Evolutionary conservation across 2,888 invertebrate species (phyloP).

Genomic region (Diarsia dahlii): DNA sequence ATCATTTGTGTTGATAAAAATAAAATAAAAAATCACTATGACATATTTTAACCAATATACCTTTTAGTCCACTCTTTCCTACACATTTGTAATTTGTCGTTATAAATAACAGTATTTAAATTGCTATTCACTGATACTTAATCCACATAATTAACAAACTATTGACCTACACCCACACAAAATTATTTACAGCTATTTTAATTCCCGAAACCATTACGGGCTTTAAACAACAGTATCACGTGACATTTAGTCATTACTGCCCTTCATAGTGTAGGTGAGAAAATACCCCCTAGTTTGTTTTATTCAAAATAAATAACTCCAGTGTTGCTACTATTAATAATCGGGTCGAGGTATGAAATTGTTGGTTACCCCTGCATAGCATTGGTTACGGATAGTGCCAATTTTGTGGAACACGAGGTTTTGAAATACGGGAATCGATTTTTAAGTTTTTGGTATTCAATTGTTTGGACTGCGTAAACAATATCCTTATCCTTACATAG

Average conservation of each 20-base stretch:
- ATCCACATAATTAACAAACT: constrained; percentile 22
- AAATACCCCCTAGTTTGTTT: constrained; percentile 62
- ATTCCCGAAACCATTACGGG: constrained; percentile 44
- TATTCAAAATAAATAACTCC: constrained; percentile 62
- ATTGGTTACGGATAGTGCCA: constrained; percentile 38
- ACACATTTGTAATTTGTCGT: background rate
- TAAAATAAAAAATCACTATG: background rate
- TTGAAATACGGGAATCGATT: constrained; percentile 1
- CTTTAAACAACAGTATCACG: constrained; percentile 65
- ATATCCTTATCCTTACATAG: no score
- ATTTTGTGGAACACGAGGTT: constrained; percentile 15
- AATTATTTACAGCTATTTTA: constrained; percentile 30
- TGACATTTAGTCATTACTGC: constrained; percentile 69
- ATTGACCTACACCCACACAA: constrained; percentile 17
- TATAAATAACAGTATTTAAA: background rate
- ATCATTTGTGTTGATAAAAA: background rate
- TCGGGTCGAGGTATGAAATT: constrained; percentile 53
- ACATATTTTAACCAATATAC: background rate
- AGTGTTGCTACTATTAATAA: constrained; percentile 54
- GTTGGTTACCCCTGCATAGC: constrained; percentile 38
- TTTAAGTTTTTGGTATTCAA: background rate
- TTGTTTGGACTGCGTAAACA: background rate
- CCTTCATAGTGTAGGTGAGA: constrained; percentile 62
- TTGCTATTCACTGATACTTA: constrained; percentile 5
- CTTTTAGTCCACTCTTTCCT: background rate